A percentile compares a stretch with the other conserved stretches of the same genome.
phyloP scores from a whole-genome alignment of 1,140 invertebrate genomes.

The Hirudo medicinalis region DNA sequence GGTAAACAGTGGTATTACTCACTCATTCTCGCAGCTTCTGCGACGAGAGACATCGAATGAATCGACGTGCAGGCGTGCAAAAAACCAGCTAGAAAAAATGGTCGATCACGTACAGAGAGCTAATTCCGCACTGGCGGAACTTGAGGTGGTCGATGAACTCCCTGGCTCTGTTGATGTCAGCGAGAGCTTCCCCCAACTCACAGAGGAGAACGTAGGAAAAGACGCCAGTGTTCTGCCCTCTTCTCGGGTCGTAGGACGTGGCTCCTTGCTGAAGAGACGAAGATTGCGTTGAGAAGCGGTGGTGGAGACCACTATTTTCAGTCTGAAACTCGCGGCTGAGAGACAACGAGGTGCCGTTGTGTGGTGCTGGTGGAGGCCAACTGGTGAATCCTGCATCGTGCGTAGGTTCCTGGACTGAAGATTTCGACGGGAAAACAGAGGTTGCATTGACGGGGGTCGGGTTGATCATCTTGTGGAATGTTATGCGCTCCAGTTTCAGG shows the following conservation, averaged over 20 bases:
- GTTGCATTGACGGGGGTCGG: not conserved
- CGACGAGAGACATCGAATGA: no score
- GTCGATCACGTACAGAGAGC: slow-evolving; percentile 17
- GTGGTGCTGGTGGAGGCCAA: not conserved
- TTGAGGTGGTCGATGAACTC: slow-evolving; percentile 19
- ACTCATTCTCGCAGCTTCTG: no score
- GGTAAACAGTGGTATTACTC: no score
- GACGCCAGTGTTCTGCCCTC: not conserved
- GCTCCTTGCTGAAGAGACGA: not conserved
- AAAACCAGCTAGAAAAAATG: slow-evolving; percentile 12
- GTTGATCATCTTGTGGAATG: slow-evolving; percentile 13
- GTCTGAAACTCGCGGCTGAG: no score
- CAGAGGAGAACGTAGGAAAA: slow-evolving; percentile 18
- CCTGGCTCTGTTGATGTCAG: slow-evolving; percentile 13
- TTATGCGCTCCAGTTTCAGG: slow-evolving; percentile 17
- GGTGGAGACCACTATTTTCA: not conserved
- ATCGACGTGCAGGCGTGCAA: no score
- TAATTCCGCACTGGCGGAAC: slow-evolving; percentile 17
- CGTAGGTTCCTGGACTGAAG: not conserved
- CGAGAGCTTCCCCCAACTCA: slow-evolving; percentile 13
- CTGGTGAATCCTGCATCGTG: not conserved
- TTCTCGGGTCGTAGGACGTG: not conserved
- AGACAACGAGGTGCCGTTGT: not conserved
- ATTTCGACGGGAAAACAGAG: not conserved
- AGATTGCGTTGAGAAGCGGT: not conserved